A percentile compares a stretch with the other conserved stretches of the same genome.
Conservation (phyloP, 2,797 vertebrate species). For the Lepidocolaptes lacrymiger region DNA sequence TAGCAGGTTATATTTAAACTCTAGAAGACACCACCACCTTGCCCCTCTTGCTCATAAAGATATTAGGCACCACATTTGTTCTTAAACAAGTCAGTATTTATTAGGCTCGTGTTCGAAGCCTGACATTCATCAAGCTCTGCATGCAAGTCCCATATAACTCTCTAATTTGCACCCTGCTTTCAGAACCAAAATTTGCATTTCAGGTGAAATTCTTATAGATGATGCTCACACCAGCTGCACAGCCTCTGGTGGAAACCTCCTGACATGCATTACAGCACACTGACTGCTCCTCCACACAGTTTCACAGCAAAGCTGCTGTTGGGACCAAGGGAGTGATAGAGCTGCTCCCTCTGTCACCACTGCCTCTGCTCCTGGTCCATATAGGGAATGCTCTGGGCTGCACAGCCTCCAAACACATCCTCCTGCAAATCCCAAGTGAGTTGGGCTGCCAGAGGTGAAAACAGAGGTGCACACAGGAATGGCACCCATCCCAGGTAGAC, state of each 20-base stretch:
- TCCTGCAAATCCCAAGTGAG: rapidly evolving
- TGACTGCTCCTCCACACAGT: background rate
- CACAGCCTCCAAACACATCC: background rate
- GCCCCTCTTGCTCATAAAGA: background rate
- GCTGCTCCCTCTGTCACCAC: background rate
- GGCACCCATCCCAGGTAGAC: background rate
- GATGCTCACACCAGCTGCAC: background rate
- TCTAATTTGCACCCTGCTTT: background rate
- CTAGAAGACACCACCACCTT: background rate
- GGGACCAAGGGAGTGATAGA: background rate
- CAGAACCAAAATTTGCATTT: background rate
- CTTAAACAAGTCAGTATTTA: background rate
- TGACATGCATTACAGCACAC: background rate
- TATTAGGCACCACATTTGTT: background rate
- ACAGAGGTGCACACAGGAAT: background rate
- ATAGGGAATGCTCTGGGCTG: background rate
- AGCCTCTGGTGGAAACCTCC: background rate
- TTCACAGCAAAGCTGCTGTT: background rate
- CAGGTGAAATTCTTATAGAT: background rate
- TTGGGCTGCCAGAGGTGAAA: background rate
- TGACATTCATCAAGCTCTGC: background rate
- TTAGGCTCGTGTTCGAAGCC: background rate
- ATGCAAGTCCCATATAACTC: background rate
- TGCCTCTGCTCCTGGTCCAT: background rate
- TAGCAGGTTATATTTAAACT: background rate